A percentile compares a stretch with the other conserved stretches of the same genome.
Conservation (phyloP, 2,797 vertebrate species). For the Cyclura pinguis region DNA sequence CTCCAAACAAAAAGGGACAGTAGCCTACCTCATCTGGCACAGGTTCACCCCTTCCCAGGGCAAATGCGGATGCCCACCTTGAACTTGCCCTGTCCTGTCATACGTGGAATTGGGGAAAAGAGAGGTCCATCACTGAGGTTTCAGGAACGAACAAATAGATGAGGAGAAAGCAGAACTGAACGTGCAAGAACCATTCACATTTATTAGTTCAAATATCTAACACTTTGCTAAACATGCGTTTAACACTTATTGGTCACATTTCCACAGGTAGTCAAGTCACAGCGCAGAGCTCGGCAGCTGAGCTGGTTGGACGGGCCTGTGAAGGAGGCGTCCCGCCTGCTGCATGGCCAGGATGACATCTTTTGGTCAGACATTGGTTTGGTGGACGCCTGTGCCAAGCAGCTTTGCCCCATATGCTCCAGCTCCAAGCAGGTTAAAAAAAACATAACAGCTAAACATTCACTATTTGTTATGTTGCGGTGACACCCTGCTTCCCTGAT, state of each 20-base stretch:
- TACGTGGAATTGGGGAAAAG: too few species aligned
- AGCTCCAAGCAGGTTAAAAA: conserved; percentile 52
- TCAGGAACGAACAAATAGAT: not conserved
- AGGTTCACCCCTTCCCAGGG: fast-evolving
- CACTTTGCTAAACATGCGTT: conserved; percentile 98
- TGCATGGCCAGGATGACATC: conserved; percentile 60
- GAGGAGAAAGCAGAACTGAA: fast-evolving
- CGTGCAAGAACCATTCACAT: conserved; percentile 94
- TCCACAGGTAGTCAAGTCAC: conserved; percentile 99
- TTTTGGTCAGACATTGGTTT: conserved; percentile 51
- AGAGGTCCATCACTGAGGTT: not conserved
- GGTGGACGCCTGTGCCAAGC: not conserved
- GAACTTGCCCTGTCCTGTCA: not conserved
- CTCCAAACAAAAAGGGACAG: fast-evolving
- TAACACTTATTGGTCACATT: conserved; percentile 97
- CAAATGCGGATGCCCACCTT: not conserved
- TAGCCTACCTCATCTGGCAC: fast-evolving
- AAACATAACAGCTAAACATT: conserved; percentile 53
- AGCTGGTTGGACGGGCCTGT: not conserved
- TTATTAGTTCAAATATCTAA: conserved; percentile 99
- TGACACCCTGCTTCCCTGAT: conserved; percentile 74
- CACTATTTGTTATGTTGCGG: conserved; percentile 54
- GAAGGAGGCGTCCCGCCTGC: not conserved
- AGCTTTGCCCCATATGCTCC: conserved; percentile 16
- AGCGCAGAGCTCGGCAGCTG: conserved; percentile 82